These are phyloP conservation scores for Mormoops blainvillei DNA, from an alignment of 2,113 vertebrate genomes.

Conservation along the genomic window DNA sequence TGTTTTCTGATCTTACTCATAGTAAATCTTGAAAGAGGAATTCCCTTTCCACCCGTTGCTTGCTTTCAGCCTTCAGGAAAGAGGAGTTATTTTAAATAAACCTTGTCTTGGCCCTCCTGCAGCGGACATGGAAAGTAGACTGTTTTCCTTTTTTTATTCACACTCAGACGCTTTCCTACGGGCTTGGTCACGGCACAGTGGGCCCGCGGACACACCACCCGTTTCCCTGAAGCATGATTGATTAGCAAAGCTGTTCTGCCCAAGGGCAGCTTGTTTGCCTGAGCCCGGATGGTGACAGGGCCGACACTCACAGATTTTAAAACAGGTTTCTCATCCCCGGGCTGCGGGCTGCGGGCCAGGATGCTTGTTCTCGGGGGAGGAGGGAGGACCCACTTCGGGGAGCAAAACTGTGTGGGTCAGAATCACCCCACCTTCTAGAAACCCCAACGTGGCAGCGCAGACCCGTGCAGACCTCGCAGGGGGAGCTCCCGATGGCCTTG, in stretches of 20 bases:
- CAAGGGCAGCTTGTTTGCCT: constrained; percentile 29
- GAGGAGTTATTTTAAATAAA: constrained; percentile 43
- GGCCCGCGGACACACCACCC: background rate
- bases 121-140: background rate
- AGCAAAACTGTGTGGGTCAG: background rate
- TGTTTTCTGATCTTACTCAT: background rate
- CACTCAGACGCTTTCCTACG: constrained; percentile 19
- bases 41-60: background rate
- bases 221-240: constrained; percentile 52
- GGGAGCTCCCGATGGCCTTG: background rate
- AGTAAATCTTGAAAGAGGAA: background rate
- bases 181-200: constrained; percentile 4
- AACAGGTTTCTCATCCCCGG: constrained; percentile 17
- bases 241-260: constrained; percentile 45
- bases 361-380: background rate
- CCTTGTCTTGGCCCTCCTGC: constrained; percentile 18
- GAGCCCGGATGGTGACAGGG: constrained; percentile 43
- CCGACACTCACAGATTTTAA: constrained; percentile 53
- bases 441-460: background rate
- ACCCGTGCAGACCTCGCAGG: background rate
- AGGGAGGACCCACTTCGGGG: background rate
- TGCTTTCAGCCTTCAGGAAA: constrained; percentile 8
- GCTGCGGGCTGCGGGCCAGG: constrained; percentile 15
- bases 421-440: background rate
- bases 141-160: constrained; percentile 37